A percentile compares a stretch with the other conserved stretches of the same genome.
These are phyloP conservation scores for Nesogale talazaci DNA, from an alignment of 2,113 vertebrate genomes.

Conservation along the genomic window DNA sequence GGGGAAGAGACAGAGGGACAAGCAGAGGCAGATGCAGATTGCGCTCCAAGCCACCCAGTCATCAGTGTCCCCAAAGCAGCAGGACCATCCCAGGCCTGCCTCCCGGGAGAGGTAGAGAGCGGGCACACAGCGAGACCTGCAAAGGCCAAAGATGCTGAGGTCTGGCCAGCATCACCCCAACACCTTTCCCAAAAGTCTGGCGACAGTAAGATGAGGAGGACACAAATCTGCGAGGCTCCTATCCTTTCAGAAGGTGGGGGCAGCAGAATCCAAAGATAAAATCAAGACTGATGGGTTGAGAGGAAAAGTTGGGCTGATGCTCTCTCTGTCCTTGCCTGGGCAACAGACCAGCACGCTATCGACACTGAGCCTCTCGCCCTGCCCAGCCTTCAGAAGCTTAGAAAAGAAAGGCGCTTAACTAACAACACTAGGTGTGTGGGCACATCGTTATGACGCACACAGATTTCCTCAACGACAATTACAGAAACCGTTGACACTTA, in stretches of 20 bases:
- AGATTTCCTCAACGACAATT: too few species aligned
- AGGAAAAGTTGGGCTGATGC: too few species aligned
- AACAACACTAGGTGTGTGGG: too few species aligned
- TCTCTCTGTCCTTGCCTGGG: not conserved
- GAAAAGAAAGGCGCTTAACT: not conserved
- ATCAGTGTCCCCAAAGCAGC: not conserved
- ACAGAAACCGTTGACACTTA: too few species aligned
- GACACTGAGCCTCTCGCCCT: not conserved
- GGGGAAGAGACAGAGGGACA: not conserved
- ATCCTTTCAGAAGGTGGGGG: not conserved
- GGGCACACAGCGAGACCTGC: fast-evolving
- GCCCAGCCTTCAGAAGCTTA: not conserved
- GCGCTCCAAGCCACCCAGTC: not conserved
- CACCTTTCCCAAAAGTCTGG: not conserved
- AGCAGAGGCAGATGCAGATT: too few species aligned
- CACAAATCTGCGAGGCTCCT: not conserved
- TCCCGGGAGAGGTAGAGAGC: not conserved
- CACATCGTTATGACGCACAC: not conserved
- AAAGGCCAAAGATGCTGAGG: not conserved
- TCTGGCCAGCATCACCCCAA: too few species aligned
- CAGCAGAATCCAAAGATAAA: not conserved
- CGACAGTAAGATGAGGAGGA: too few species aligned
- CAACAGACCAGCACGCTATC: too few species aligned
- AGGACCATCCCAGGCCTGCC: too few species aligned
- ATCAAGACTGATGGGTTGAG: not conserved